These are phyloP conservation scores for Thecocarcelia acutangulata DNA, from an alignment of 2,888 invertebrate genomes.

Conservation along the genomic window DNA sequence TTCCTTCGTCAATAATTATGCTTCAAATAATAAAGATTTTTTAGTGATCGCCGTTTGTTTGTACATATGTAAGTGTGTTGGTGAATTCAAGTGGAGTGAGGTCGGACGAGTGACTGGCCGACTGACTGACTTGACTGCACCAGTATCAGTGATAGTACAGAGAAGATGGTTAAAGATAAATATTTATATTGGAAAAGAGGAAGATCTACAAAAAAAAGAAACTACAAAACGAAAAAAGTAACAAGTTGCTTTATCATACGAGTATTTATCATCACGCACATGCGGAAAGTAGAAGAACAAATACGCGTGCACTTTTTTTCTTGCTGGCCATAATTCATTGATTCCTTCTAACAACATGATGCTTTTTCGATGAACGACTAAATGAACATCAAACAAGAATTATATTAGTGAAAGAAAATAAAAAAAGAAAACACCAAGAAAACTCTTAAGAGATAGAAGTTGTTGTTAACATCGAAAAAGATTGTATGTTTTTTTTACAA, in stretches of 20 bases:
- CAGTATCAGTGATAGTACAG: slow-evolving; percentile 25
- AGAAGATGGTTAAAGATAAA: slow-evolving; percentile 46
- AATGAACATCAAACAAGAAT: slow-evolving; percentile 32
- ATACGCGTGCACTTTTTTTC: slow-evolving; percentile 26
- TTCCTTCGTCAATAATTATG: slow-evolving; percentile 58
- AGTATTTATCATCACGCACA: slow-evolving; percentile 60
- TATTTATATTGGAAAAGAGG: slow-evolving; percentile 44
- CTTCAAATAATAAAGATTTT: slow-evolving; percentile 39
- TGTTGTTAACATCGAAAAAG: slow-evolving; percentile 46
- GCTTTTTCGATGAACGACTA: slow-evolving; percentile 29
- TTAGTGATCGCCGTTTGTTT: slow-evolving; percentile 28
- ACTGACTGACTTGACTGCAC: slow-evolving; percentile 2
- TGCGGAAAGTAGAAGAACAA: slow-evolving; percentile 20
- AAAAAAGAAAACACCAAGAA: slow-evolving; percentile 4
- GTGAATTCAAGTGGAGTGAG: background rate
- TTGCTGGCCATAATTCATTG: slow-evolving; percentile 15
- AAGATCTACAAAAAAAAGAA: slow-evolving; percentile 19
- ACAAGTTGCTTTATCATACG: slow-evolving; percentile 31
- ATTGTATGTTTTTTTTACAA: slow-evolving; percentile 17
- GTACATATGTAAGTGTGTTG: background rate
- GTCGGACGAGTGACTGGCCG: slow-evolving; percentile 2
- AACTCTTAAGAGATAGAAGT: slow-evolving; percentile 3
- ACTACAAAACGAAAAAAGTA: background rate
- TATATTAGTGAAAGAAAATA: slow-evolving; percentile 42
- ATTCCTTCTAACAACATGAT: slow-evolving; percentile 33